phyloP scores from a whole-genome alignment of 2,888 invertebrate genomes.

The Ophioninae sp. region DNA sequence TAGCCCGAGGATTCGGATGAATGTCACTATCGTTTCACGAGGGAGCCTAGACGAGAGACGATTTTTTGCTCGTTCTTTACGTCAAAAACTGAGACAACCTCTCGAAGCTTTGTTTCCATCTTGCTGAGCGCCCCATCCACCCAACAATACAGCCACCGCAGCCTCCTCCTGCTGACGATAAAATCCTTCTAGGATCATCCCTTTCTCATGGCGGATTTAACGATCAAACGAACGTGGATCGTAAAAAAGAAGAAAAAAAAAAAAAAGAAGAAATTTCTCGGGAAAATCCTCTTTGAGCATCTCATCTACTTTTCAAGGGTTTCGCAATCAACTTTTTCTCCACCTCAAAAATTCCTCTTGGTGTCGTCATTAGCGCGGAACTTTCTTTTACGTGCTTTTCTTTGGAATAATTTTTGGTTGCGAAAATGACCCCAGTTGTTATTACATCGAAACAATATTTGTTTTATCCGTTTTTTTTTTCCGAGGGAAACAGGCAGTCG shows the following conservation, averaged over 20 bases:
- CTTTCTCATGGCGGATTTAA: slow-evolving; percentile 33
- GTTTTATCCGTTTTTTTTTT: not conserved
- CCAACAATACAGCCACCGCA: not conserved
- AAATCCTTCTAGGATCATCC: slow-evolving; percentile 61
- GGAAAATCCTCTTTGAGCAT: slow-evolving; percentile 36
- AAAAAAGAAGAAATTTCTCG: slow-evolving; percentile 1
- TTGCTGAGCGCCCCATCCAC: slow-evolving; percentile 25
- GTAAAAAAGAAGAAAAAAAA: slow-evolving; percentile 18
- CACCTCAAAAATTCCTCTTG: not conserved
- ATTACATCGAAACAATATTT: not conserved
- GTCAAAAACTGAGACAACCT: slow-evolving; percentile 25
- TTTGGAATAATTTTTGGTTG: not conserved
- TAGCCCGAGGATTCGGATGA: slow-evolving; percentile 55
- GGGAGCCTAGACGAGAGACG: slow-evolving; percentile 32
- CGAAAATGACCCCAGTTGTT: not conserved
- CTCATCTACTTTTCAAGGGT: not conserved
- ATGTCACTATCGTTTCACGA: slow-evolving; percentile 62
- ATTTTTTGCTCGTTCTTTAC: slow-evolving; percentile 32
- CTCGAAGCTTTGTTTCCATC: slow-evolving; percentile 48
- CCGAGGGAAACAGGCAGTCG: not conserved
- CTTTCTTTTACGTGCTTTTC: not conserved
- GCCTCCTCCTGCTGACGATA: slow-evolving; percentile 48
- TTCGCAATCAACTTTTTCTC: slow-evolving; percentile 11
- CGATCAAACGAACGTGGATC: slow-evolving; percentile 45
- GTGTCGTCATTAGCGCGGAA: slow-evolving; percentile 1